These are phyloP conservation scores for Uria lomvia DNA, from an alignment of 2,113 vertebrate genomes.

Conservation along the genomic window DNA sequence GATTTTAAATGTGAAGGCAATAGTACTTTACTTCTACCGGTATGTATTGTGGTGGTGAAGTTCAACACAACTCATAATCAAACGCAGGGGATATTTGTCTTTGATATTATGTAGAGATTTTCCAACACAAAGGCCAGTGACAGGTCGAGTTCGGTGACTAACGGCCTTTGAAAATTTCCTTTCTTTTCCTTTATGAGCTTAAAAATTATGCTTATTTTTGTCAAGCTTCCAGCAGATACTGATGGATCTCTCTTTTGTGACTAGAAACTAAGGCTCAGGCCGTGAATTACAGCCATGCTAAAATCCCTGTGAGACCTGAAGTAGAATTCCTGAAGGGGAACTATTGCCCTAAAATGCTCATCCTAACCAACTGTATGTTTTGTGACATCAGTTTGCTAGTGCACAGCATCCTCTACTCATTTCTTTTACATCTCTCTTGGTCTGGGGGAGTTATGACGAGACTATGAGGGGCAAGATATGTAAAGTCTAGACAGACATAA, in stretches of 20 bases:
- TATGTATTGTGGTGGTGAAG: neutral
- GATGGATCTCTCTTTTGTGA: neutral
- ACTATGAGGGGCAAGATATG: accelerated
- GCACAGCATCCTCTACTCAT: neutral
- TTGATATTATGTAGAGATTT: neutral
- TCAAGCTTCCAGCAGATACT: neutral
- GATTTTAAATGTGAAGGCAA: neutral
- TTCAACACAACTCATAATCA: neutral
- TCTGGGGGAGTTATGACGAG: neutral
- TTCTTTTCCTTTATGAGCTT: neutral
- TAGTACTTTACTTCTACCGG: neutral
- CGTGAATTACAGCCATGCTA: neutral
- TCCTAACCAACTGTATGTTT: neutral
- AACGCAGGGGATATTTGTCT: neutral
- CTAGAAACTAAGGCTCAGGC: neutral
- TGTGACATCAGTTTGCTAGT: neutral
- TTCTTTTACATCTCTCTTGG: neutral
- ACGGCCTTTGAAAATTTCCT: neutral
- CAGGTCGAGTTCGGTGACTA: neutral
- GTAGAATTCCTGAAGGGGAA: neutral
- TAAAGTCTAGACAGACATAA: neutral
- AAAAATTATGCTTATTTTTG: neutral
- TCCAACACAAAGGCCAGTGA: neutral
- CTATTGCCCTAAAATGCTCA: neutral
- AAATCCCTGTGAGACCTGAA: neutral